Evolutionary conservation across 92 coral and sea anemone species (phyloP), one percentile per base, ranked within the genome.

Genomic region (Actinostola sp.): DNA sequence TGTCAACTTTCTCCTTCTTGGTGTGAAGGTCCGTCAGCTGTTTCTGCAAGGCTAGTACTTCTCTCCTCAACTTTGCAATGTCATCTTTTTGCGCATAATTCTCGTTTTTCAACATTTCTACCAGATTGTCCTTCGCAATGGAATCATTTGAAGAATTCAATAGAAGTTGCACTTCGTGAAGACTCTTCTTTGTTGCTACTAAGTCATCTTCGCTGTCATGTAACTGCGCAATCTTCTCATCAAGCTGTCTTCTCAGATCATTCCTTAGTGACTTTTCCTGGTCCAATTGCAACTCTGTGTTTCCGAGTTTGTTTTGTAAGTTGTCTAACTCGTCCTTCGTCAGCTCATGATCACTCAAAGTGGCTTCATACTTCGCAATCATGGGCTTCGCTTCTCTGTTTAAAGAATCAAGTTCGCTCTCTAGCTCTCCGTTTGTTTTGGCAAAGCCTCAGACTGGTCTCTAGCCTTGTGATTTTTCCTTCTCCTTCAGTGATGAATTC

Each of bases 101-200:
- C 58, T 94, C 98, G 61, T 65, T 79, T 55, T 84, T 80, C 67
- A 94, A 67, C 43, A 82, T 87, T 58, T 85, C 92, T 11, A 94
- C 86, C 26, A 94, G 55, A 3, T 88, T 88, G 50, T 86, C 92
- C 29, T 87, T 90, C 35, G 63, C 92, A 8, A 82, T 86, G 10
- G 68, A 63, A 17, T 89, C 93, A 33, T 92, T 91, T 0, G 89
- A 67, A 35, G 83, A 77, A 63, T 87, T 86, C 30, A 84, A 30
- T 44, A 87, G 75, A 20, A 75, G 71, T 55, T 83, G 70, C 16
- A 83, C 68, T 68, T 90, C 97, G 58, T 90, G 88, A 11, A 82
- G 73, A 41, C 83, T 77, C 38, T 92, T 84, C 81, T 87, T 89
- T 41, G 63, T 60, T 23, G 83, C 63, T 51, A 90, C 35, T 16